phyloP scores from a whole-genome alignment of 2,113 vertebrate species.

The Australoheros scitulus region DNA sequence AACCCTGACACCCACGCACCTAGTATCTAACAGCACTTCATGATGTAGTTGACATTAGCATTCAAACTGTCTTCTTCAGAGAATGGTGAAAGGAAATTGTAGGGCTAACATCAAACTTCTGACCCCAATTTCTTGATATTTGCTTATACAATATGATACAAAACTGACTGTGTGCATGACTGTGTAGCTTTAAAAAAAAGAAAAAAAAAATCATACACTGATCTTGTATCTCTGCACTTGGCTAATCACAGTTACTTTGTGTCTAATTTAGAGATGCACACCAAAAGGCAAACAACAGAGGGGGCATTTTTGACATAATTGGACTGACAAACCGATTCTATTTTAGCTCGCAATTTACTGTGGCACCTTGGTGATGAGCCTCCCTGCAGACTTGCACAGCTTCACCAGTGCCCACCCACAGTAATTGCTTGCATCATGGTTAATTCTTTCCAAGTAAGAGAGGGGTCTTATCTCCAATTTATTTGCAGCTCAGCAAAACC shows the following conservation, averaged over 20 bases:
- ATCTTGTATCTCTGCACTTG: conserved; percentile 17
- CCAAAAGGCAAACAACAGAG: conserved; percentile 14
- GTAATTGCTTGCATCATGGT: conserved; percentile 1
- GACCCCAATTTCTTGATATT: background rate
- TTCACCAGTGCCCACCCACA: background rate
- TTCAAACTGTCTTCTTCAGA: background rate
- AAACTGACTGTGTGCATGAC: background rate
- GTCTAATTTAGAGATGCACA: conserved; percentile 19
- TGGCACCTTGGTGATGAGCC: conserved; percentile 26
- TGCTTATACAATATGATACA: background rate
- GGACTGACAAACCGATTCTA: conserved; percentile 42
- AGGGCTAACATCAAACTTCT: background rate
- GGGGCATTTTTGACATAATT: conserved; percentile 38
- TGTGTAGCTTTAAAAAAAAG: background rate
- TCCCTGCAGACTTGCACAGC: conserved; percentile 18
- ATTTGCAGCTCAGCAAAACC: conserved; percentile 61
- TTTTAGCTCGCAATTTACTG: conserved; percentile 37
- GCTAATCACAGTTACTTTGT: conserved; percentile 23
- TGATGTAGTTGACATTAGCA: conserved; percentile 18
- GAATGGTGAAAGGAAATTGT: background rate
- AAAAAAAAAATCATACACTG: background rate
- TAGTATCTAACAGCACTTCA: conserved; percentile 17
- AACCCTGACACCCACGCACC: conserved; percentile 32
- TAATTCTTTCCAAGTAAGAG: conserved; percentile 21
- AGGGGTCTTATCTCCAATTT: conserved; percentile 19